phyloP scores from a whole-genome alignment of 2,797 vertebrate genomes.

The Arnoldichthys spilopterus region DNA sequence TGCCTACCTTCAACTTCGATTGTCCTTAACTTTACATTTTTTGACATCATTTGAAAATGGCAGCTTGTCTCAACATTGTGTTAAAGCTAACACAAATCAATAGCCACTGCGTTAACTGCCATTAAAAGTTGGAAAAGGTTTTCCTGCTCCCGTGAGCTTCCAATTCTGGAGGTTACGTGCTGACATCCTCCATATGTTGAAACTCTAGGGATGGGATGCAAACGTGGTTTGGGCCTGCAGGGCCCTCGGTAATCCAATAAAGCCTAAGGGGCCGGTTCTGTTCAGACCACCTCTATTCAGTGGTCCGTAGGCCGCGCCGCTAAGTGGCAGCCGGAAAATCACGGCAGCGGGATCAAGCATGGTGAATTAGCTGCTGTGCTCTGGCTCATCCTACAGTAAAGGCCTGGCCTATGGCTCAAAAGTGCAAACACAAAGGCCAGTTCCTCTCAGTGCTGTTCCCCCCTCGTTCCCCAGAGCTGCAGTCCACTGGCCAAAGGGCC shows the following conservation, averaged over 20 bases:
- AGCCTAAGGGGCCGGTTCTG: constrained; percentile 65
- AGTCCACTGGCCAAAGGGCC: constrained; percentile 8
- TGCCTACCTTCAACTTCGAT: too few relatives aligned
- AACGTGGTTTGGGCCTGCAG: constrained; percentile 46
- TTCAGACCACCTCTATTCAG: constrained; percentile 77
- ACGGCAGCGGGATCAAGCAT: constrained; percentile 73
- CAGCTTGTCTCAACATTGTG: too few relatives aligned
- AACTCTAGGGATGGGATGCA: constrained; percentile 35
- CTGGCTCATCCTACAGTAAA: constrained; percentile 55
- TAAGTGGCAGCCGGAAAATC: constrained; percentile 81
- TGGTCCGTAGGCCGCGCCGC: constrained; percentile 61
- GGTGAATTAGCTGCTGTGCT: constrained; percentile 63
- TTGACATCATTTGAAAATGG: too few relatives aligned
- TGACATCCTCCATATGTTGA: background rate
- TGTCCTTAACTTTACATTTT: too few relatives aligned
- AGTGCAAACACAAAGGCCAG: constrained; percentile 47
- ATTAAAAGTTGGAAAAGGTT: background rate
- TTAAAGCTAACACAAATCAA: too few relatives aligned
- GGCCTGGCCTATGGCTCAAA: constrained; percentile 35
- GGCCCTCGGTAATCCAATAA: constrained; percentile 58
- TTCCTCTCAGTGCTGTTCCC: constrained; percentile 41
- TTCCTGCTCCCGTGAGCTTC: too few relatives aligned
- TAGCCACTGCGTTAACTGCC: too few relatives aligned
- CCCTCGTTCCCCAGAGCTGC: constrained; percentile 13
- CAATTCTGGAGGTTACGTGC: background rate